A percentile compares a stretch with the other conserved stretches of the same genome.
Evolutionary conservation across 1,140 invertebrate genomes (phyloP).

Genomic region (Condylostylus longicornis): DNA sequence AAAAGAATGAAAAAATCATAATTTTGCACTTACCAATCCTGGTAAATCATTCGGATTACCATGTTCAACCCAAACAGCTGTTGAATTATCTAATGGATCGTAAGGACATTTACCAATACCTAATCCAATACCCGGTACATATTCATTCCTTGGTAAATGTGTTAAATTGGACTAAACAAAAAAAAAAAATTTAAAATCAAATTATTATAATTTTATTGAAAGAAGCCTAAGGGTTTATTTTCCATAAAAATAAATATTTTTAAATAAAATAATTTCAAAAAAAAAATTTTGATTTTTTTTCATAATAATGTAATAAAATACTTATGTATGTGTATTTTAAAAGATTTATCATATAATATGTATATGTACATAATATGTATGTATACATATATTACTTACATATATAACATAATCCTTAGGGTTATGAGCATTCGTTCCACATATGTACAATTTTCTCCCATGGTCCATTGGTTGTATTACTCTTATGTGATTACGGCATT

Average conservation of each 20-base stretch:
- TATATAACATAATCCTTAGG: constrained; percentile 73
- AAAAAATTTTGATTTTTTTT: no score
- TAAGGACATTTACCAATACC: constrained; percentile 80
- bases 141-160: constrained; percentile 54
- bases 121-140: constrained; percentile 62
- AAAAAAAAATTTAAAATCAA: constrained; percentile 5
- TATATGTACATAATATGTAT: not conserved
- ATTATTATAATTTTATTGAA: no score
- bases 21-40: constrained; percentile 45
- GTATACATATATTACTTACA: constrained; percentile 40
- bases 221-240: no score
- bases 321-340: not conserved
- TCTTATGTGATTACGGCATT: constrained; percentile 69
- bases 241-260: no score
- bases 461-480: constrained; percentile 69
- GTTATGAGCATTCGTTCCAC: constrained; percentile 73
- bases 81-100: constrained; percentile 77
- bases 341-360: not conserved
- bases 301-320: not conserved
- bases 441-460: constrained; percentile 61
- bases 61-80: constrained; percentile 70
- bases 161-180: constrained; percentile 49
- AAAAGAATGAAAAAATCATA: no score
- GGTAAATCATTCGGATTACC: constrained; percentile 72
- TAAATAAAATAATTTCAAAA: no score